These are phyloP conservation scores for Rhopilema esculentum DNA, from an alignment of 30 jellyfish, hydroid and myxozoan genomes.

Conservation along the genomic window DNA sequence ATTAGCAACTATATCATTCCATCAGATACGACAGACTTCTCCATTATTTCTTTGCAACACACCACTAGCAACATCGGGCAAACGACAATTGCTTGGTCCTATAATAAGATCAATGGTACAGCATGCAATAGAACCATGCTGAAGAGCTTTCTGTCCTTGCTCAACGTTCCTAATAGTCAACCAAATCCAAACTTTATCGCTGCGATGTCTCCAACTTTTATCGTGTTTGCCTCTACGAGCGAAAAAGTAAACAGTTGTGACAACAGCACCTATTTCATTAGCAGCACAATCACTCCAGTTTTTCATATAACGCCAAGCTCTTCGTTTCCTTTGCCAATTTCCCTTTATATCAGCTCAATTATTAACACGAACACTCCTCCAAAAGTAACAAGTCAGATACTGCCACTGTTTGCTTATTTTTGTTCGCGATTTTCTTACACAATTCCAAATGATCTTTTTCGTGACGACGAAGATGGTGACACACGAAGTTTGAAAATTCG, in stretches of 20 bases:
- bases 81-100: slow-evolving; percentile 33
- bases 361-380: slow-evolving; percentile 59
- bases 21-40: slow-evolving; percentile 5
- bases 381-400: slow-evolving; percentile 66
- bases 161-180: slow-evolving; percentile 18
- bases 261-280: background rate
- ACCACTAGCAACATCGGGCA: slow-evolving; percentile 9
- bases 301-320: slow-evolving; percentile 5
- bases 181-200: slow-evolving; percentile 21
- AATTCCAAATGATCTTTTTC: slow-evolving; percentile 57
- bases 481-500: slow-evolving; percentile 72
- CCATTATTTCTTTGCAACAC: slow-evolving; percentile 3
- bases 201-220: slow-evolving; percentile 49
- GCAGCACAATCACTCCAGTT: background rate
- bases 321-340: background rate
- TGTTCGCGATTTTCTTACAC: slow-evolving; percentile 69
- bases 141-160: background rate
- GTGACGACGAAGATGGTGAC: slow-evolving; percentile 71
- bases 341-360: background rate
- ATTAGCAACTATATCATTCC: slow-evolving; percentile 21
- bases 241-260: slow-evolving; percentile 7
- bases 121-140: slow-evolving; percentile 47
- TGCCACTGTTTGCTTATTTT: slow-evolving; percentile 72
- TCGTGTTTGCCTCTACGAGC: slow-evolving; percentile 12
- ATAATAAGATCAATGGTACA: slow-evolving; percentile 17